These are phyloP conservation scores for Botrylloides violaceus DNA, from an alignment of 23 tunicate genomes.

Conservation along the genomic window DNA sequence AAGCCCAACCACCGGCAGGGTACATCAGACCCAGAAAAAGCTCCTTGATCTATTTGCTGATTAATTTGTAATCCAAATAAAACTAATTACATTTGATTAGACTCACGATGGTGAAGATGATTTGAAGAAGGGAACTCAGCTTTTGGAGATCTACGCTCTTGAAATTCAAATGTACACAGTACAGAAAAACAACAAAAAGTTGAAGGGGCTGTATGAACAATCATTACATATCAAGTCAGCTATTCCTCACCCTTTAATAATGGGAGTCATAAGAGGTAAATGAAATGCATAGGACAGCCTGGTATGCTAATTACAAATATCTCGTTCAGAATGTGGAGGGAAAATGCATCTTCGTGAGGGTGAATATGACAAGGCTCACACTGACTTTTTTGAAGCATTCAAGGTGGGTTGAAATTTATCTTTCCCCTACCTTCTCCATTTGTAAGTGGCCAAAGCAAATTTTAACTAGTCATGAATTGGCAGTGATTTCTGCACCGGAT, in stretches of 20 bases:
- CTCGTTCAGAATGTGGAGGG: slow-evolving; percentile 96
- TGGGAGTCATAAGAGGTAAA: slow-evolving; percentile 91
- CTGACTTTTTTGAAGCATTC: slow-evolving; percentile 96
- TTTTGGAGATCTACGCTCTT: slow-evolving; percentile 82
- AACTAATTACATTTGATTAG: too few relatives aligned
- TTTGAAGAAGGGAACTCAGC: slow-evolving; percentile 91
- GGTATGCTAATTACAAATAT: not conserved
- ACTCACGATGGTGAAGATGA: slow-evolving; percentile 90
- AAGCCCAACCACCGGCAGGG: not conserved
- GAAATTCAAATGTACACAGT: slow-evolving; percentile 98
- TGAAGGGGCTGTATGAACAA: slow-evolving; percentile 84
- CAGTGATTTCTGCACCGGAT: too few relatives aligned
- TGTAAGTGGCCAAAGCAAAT: too few relatives aligned
- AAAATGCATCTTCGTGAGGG: slow-evolving; percentile 96
- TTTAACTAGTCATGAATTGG: too few relatives aligned
- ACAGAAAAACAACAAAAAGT: slow-evolving; percentile 81
- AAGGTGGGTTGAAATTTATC: slow-evolving; percentile 29
- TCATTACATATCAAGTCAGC: slow-evolving; percentile 85
- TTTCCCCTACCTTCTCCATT: too few relatives aligned
- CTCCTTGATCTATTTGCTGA: not conserved
- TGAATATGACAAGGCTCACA: slow-evolving; percentile 93
- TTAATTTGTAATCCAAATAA: not conserved
- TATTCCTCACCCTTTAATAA: slow-evolving; percentile 94
- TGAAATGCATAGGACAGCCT: not conserved
- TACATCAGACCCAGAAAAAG: not conserved